Percentiles rank a stretch among this genome's conserved stretches.
These are phyloP conservation scores for Linnaemya tessellans DNA, from an alignment of 2,888 invertebrate species.

Conservation along the genomic window DNA sequence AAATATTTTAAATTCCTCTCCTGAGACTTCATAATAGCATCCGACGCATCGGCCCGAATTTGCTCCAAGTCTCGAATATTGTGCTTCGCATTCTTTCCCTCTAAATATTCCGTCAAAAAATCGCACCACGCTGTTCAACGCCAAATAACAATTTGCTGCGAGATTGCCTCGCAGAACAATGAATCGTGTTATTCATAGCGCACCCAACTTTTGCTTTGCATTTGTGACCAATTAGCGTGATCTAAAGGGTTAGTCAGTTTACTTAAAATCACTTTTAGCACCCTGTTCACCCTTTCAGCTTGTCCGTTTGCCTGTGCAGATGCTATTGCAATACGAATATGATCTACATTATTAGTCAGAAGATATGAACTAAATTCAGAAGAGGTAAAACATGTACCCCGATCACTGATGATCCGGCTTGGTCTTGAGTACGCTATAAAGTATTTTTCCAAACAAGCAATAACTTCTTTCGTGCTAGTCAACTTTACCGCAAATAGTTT, in stretches of 20 bases:
- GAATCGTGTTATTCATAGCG: no score
- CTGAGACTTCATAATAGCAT: constrained; percentile 39
- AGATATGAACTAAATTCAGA: no score
- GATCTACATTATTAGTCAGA: constrained; percentile 35
- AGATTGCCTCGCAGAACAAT: no score
- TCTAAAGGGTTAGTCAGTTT: constrained; percentile 54
- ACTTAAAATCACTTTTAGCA: constrained; percentile 56
- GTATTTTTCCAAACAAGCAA: background rate
- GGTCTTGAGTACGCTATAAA: constrained; percentile 33
- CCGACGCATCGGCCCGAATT: constrained; percentile 21
- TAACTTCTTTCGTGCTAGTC: no score
- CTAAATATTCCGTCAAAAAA: constrained; percentile 36
- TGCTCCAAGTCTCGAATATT: constrained; percentile 18
- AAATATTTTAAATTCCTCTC: constrained; percentile 49
- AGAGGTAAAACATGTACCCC: constrained; percentile 29
- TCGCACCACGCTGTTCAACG: constrained; percentile 47
- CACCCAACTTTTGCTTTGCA: constrained; percentile 73
- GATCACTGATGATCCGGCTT: constrained; percentile 34
- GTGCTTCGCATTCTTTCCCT: background rate
- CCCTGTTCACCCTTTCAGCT: no score
- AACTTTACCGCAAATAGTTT: background rate
- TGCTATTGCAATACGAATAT: constrained; percentile 46
- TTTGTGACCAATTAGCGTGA: constrained; percentile 42
- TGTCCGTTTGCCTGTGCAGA: constrained; percentile 61
- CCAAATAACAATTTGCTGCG: constrained; percentile 75